Percentiles rank a stretch among this genome's conserved stretches.
These are phyloP conservation scores for Lepeophtheirus salmonis DNA, from an alignment of 1,140 invertebrate genomes.

Conservation along the genomic window DNA sequence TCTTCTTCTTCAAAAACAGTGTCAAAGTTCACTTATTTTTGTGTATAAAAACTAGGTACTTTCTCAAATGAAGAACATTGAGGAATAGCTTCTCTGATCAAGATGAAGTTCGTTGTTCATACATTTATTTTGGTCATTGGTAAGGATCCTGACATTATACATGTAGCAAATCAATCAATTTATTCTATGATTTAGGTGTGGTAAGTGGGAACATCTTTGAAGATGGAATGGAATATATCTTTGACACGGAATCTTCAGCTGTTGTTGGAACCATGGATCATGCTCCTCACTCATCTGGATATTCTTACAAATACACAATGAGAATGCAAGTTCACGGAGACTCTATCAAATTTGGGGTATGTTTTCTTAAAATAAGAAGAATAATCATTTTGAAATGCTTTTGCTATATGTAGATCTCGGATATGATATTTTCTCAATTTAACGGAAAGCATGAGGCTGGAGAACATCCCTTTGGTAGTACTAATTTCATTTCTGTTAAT, in stretches of 20 bases:
- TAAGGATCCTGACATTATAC: too few relatives aligned
- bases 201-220: not conserved
- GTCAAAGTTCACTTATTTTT: too few relatives aligned
- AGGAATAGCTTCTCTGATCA: too few relatives aligned
- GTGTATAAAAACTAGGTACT: too few relatives aligned
- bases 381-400: too few relatives aligned
- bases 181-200: conserved; percentile 2
- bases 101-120: too few relatives aligned
- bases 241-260: not conserved
- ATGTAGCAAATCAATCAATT: too few relatives aligned
- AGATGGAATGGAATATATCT: conserved; percentile 12
- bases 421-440: not conserved
- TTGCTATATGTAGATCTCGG: not conserved
- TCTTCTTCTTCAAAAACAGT: too few relatives aligned
- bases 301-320: not conserved
- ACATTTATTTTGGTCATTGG: too few relatives aligned
- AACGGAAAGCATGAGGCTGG: not conserved
- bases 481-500: not conserved
- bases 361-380: too few relatives aligned
- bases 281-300: conserved; percentile 1
- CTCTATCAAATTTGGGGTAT: conserved; percentile 6
- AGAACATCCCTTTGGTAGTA: not conserved
- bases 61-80: too few relatives aligned
- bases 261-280: conserved; percentile 15
- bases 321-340: conserved; percentile 14